Conservation (phyloP, 2,888 invertebrate genomes). For the Synergus umbraculus region DNA sequence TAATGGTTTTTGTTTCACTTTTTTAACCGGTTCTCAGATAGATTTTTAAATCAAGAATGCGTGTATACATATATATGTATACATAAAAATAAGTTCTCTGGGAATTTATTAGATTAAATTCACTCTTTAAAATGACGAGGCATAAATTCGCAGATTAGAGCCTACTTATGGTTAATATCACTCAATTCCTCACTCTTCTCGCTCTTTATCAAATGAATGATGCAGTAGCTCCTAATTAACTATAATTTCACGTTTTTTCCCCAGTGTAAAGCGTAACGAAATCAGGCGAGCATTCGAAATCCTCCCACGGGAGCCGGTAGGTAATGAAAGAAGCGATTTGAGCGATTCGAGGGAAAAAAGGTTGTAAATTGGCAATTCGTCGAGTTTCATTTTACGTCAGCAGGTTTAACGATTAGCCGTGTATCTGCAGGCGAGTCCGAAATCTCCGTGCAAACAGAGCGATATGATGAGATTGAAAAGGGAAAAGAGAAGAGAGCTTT, state of each 20-base stretch:
- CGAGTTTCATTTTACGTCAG: conserved; percentile 40
- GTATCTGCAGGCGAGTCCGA: conserved; percentile 9
- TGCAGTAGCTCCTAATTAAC: conserved; percentile 35
- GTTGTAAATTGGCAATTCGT: conserved; percentile 40
- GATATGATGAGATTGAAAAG: conserved; percentile 47
- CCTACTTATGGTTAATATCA: conserved; percentile 21
- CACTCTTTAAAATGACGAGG: conserved; percentile 29
- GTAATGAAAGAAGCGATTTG: conserved; percentile 35
- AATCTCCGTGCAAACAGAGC: conserved; percentile 45
- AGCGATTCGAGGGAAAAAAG: conserved; percentile 17
- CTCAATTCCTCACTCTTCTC: conserved; percentile 18
- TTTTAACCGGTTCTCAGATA: too few relatives aligned
- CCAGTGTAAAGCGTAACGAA: conserved; percentile 44
- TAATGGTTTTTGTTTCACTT: too few relatives aligned
- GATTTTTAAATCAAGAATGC: too few relatives aligned
- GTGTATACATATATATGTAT: not conserved
- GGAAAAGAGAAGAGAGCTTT: conserved; percentile 49
- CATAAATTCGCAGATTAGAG: conserved; percentile 28
- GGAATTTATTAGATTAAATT: conserved; percentile 10
- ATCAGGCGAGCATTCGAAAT: conserved; percentile 45
- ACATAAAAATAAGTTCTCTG: not conserved
- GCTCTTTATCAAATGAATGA: conserved; percentile 32
- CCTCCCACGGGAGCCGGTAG: conserved; percentile 34
- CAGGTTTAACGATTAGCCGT: conserved; percentile 37
- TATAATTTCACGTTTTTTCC: conserved; percentile 38